Conservation (phyloP, 1,140 invertebrate genomes). For the Heliconius nattereri region DNA sequence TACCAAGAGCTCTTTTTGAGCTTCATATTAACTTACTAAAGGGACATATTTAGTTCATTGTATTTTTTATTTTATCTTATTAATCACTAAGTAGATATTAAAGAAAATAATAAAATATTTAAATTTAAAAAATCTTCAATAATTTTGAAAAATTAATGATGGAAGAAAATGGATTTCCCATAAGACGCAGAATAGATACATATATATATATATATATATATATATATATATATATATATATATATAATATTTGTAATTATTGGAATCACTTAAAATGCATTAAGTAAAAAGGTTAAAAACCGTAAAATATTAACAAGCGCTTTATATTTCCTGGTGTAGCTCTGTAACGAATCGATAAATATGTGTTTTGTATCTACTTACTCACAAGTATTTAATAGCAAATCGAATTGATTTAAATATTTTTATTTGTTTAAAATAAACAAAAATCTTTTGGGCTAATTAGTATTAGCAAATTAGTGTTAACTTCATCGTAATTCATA, state of each 20-base stretch:
- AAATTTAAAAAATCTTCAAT: no score
- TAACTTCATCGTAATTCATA: no score
- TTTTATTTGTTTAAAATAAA: not conserved
- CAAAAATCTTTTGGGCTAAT: not conserved
- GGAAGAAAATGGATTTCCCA: no score
- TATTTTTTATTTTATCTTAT: no score
- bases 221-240: no score
- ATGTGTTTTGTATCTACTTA: not conserved
- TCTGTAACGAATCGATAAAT: slow-evolving; percentile 18
- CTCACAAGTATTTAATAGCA: not conserved
- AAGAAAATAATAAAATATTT: no score
- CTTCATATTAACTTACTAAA: not conserved
- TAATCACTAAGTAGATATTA: no score
- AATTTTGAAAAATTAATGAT: not conserved
- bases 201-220: no score
- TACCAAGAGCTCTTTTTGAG: not conserved
- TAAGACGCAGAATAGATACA: no score
- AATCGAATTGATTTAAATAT: not conserved
- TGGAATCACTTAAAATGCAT: not conserved
- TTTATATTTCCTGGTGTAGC: slow-evolving; percentile 2
- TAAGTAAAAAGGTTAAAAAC: not conserved
- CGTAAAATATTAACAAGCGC: slow-evolving; percentile 1
- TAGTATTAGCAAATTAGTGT: not conserved
- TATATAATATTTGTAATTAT: not conserved
- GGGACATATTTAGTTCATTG: no score